A percentile compares a stretch with the other conserved stretches of the same genome.
Conservation (phyloP, 35 echinoderm and acorn worm species). For the Anneissia japonica region DNA sequence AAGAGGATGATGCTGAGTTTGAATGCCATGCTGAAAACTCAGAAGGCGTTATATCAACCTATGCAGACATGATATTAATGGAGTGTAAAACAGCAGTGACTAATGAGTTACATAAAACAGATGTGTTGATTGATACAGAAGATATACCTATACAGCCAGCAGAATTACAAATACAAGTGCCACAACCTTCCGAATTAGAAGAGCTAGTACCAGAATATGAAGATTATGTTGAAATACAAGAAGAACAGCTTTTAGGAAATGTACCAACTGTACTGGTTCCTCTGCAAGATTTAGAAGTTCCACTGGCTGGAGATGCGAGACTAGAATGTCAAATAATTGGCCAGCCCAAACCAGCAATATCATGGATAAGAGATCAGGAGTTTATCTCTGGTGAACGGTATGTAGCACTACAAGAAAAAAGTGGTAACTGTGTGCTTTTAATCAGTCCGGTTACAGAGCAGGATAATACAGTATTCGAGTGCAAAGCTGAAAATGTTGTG, state of each 20-base stretch:
- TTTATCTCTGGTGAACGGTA: background rate
- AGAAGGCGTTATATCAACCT: slow-evolving; percentile 34
- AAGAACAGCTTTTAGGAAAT: background rate
- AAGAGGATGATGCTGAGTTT: slow-evolving; percentile 77
- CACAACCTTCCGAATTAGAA: background rate
- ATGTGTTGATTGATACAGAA: slow-evolving; percentile 68
- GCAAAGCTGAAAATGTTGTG: slow-evolving; percentile 72
- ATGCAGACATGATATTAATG: slow-evolving; percentile 37
- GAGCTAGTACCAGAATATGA: background rate
- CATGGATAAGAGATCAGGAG: background rate
- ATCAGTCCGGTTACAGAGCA: slow-evolving; percentile 52
- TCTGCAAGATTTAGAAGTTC: slow-evolving; percentile 54
- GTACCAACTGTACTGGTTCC: slow-evolving; percentile 35
- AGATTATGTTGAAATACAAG: background rate
- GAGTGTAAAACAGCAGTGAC: background rate
- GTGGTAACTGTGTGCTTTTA: slow-evolving; percentile 40
- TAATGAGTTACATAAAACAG: slow-evolving; percentile 34
- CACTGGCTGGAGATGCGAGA: slow-evolving; percentile 32
- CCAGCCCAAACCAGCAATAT: slow-evolving; percentile 23
- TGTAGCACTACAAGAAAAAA: slow-evolving; percentile 33
- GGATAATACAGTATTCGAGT: slow-evolving; percentile 88
- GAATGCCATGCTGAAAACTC: slow-evolving; percentile 43
- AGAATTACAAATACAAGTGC: background rate
- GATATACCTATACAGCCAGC: slow-evolving; percentile 33
- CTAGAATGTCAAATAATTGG: slow-evolving; percentile 55